These are phyloP conservation scores for Camponotus floridanus DNA, from an alignment of 1,140 invertebrate species.

Conservation along the genomic window DNA sequence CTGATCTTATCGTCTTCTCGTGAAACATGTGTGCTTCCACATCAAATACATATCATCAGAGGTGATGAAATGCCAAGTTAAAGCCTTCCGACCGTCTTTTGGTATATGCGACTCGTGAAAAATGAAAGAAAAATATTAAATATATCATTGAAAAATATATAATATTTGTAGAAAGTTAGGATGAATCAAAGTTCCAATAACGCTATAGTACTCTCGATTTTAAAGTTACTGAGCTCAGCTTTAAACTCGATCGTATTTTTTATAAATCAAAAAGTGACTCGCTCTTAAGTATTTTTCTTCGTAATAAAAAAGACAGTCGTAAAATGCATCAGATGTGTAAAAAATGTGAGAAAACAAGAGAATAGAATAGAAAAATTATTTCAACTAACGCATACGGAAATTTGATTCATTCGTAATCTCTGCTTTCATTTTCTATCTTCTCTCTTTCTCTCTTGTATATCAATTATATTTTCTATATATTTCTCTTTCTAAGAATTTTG, in stretches of 20 bases:
- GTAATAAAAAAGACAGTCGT: constrained; percentile 15
- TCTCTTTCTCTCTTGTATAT: too few species aligned
- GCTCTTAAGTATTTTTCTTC: constrained; percentile 1
- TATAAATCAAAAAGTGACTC: constrained; percentile 39
- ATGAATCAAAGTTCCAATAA: constrained; percentile 42
- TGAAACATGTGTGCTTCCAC: constrained; percentile 25
- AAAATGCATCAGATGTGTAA: constrained; percentile 18
- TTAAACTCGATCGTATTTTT: constrained; percentile 23
- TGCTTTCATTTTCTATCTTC: not conserved
- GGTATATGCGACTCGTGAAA: constrained; percentile 35
- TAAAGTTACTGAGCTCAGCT: constrained; percentile 11
- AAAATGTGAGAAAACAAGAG: not conserved
- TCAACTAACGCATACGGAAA: not conserved
- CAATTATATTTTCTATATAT: not conserved
- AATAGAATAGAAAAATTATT: constrained; percentile 25
- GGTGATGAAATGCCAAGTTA: constrained; percentile 43
- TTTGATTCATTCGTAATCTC: not conserved
- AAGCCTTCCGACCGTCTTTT: not conserved
- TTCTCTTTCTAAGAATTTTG: not conserved
- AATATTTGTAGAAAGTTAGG: constrained; percentile 18
- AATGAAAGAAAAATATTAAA: constrained; percentile 41
- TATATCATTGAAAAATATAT: constrained; percentile 33
- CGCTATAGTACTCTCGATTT: constrained; percentile 1
- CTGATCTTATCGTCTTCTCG: constrained; percentile 46
- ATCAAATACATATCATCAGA: constrained; percentile 21